A percentile compares a stretch with the other conserved stretches of the same genome.
phyloP scores from a whole-genome alignment of 2,113 vertebrate genomes.

The Solenodon paradoxus region DNA sequence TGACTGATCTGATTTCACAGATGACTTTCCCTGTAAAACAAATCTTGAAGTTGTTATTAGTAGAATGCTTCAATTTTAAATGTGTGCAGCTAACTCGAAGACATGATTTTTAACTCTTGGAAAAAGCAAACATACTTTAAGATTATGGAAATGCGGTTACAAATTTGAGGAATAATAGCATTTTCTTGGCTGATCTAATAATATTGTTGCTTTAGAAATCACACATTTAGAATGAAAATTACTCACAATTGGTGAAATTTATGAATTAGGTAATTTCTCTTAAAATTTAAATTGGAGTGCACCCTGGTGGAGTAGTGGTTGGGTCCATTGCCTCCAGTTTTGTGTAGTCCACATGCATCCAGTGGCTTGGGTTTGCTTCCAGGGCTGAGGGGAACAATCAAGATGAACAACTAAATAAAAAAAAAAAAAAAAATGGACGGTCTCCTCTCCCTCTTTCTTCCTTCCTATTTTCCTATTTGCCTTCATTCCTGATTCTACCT shows the following conservation, averaged over 20 bases:
- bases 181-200: background rate
- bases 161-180: background rate
- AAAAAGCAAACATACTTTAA: slow-evolving; percentile 18
- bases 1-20: background rate
- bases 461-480: too few species aligned
- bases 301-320: too few species aligned
- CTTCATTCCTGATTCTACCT: too few species aligned
- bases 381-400: too few species aligned
- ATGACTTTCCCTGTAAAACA: background rate
- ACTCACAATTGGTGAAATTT: slow-evolving; percentile 1
- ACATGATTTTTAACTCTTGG: background rate
- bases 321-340: too few species aligned
- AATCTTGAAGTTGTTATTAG: background rate
- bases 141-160: background rate
- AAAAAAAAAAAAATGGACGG: too few species aligned
- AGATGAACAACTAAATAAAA: too few species aligned
- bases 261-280: background rate
- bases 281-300: too few species aligned
- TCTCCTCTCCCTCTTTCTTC: too few species aligned
- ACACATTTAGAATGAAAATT: slow-evolving; percentile 12
- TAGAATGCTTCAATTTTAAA: background rate
- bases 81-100: background rate
- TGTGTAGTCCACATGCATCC: too few species aligned
- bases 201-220: background rate
- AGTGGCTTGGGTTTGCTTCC: too few species aligned